Evolutionary conservation across 2,888 invertebrate species (phyloP).

Genomic region (Eumacrocentrus americanus): DNA sequence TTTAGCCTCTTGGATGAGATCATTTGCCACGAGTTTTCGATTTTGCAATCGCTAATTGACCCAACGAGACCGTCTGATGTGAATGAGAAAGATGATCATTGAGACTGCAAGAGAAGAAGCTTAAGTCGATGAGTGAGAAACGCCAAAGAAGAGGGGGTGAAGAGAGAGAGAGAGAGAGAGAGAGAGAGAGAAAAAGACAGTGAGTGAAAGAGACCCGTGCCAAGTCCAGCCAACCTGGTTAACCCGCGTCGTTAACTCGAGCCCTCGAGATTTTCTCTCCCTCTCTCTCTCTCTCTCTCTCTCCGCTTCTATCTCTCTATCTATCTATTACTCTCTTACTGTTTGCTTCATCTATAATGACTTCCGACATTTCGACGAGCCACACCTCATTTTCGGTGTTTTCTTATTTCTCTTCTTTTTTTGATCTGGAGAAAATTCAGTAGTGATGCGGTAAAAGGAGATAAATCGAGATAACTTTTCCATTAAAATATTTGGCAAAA

Average conservation of each 20-base stretch:
- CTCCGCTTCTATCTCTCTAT: background rate
- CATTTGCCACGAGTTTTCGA: slow-evolving; percentile 33
- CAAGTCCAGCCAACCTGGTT: slow-evolving; percentile 21
- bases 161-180: no score
- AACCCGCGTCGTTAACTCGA: slow-evolving; percentile 31
- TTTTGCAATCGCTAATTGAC: slow-evolving; percentile 32
- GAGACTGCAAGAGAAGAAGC: no score
- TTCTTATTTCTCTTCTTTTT: background rate
- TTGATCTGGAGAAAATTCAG: no score
- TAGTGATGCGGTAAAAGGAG: no score
- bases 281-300: background rate
- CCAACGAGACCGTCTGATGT: slow-evolving; percentile 4
- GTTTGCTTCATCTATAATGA: background rate
- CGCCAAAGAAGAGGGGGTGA: no score
- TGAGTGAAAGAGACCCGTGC: slow-evolving; percentile 10
- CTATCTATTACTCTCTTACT: background rate
- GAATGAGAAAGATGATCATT: no score
- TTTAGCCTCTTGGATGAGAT: slow-evolving; percentile 45
- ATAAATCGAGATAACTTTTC: no score
- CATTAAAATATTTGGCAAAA: no score
- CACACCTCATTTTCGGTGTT: background rate
- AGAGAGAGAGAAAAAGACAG: background rate
- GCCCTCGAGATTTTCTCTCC: slow-evolving; percentile 5
- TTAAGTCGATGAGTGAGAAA: no score
- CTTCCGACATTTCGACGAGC: background rate